Percentiles rank a stretch among this genome's conserved stretches.
Evolutionary conservation across 2,797 vertebrate species (phyloP).

Genomic region (Coregonus suidteri): DNA sequence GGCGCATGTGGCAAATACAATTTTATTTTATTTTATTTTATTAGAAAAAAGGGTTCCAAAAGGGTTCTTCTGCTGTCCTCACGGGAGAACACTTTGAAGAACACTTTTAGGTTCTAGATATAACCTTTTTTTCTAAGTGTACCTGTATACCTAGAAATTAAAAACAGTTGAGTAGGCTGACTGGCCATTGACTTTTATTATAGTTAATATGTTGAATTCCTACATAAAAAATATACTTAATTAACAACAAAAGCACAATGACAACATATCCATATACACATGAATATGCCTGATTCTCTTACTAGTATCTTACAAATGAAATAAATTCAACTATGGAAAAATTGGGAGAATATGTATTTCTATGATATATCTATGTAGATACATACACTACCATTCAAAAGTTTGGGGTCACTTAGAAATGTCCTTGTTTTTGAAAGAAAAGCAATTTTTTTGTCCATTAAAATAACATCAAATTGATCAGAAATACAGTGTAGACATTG

Average conservation of each 20-base stretch:
- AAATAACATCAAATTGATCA: no score
- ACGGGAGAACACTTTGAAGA: neutral
- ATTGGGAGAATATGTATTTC: neutral
- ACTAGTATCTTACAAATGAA: slow-evolving; percentile 6
- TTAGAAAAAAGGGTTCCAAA: neutral
- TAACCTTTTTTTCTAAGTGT: no score
- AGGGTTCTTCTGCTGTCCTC: neutral
- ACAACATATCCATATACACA: slow-evolving; percentile 38
- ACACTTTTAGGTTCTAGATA: neutral
- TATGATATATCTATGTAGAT: neutral
- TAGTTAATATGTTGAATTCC: slow-evolving; percentile 42
- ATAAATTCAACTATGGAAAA: neutral
- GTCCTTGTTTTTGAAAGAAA: no score
- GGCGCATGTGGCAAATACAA: no score
- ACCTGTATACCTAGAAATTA: neutral
- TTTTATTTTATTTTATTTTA: no score
- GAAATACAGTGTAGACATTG: no score
- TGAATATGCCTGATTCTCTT: neutral
- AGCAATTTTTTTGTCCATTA: no score
- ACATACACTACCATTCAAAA: slow-evolving; percentile 5
- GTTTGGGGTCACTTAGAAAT: no score
- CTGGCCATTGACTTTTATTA: slow-evolving; percentile 42
- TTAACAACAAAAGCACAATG: slow-evolving; percentile 52
- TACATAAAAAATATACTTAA: slow-evolving; percentile 8
- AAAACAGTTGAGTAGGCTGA: neutral